phyloP scores from a whole-genome alignment of 2,797 vertebrate genomes.

The Pogoniulus pusillus region DNA sequence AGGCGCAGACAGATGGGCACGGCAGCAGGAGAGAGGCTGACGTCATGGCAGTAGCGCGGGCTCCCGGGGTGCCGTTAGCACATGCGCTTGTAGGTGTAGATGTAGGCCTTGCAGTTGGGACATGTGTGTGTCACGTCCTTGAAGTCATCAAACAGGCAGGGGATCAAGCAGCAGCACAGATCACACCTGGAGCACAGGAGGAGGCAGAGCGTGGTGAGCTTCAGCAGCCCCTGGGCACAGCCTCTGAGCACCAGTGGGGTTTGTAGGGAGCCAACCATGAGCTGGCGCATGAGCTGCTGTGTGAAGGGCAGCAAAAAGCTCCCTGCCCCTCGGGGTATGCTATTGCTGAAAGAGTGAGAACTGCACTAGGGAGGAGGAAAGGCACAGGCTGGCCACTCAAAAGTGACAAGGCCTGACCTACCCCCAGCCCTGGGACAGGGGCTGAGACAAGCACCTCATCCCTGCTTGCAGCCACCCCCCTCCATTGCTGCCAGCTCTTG shows the following conservation, averaged over 20 bases:
- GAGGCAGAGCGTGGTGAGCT: background rate
- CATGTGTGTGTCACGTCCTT: slow-evolving; percentile 99
- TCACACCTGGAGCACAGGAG: slow-evolving; percentile 86
- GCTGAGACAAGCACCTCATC: background rate
- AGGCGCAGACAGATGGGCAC: background rate
- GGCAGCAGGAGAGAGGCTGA: background rate
- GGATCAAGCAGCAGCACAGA: slow-evolving; percentile 97
- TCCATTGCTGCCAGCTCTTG: no score
- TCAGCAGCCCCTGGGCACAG: background rate
- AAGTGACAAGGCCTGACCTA: no score
- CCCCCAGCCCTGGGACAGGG: no score
- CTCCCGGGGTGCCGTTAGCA: slow-evolving; percentile 81
- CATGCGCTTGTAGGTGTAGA: slow-evolving; percentile 98
- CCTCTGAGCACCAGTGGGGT: no score
- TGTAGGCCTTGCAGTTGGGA: slow-evolving; percentile 98
- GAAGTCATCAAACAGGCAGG: slow-evolving; percentile 96
- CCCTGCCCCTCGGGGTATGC: background rate
- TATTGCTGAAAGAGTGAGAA: background rate
- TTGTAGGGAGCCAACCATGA: background rate
- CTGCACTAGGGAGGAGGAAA: no score
- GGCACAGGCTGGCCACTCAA: no score
- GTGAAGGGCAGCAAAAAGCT: background rate
- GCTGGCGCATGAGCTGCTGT: no score
- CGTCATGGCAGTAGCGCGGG: background rate
- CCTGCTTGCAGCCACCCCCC: background rate